Conservation (phyloP, 2,888 invertebrate species). For the Alitta virens region DNA sequence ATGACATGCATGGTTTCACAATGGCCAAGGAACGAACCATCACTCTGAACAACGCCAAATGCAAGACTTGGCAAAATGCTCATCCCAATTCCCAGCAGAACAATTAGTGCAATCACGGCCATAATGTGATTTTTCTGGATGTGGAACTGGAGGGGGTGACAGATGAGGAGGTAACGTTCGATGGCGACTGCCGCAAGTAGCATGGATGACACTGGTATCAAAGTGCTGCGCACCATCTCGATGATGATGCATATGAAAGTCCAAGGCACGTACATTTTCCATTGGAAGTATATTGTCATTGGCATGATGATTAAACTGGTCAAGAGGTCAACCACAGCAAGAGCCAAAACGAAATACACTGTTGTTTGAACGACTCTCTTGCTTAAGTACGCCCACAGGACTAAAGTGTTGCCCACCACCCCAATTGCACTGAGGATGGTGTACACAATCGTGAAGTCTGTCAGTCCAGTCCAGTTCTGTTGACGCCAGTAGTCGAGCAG, state of each 20-base stretch:
- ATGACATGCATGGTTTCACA: neutral
- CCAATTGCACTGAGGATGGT: slow-evolving; percentile 23
- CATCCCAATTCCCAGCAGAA: neutral
- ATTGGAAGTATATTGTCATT: slow-evolving; percentile 33
- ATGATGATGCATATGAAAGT: slow-evolving; percentile 38
- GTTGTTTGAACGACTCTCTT: slow-evolving; percentile 28
- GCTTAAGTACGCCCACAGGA: slow-evolving; percentile 28
- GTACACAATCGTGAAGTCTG: slow-evolving; percentile 9
- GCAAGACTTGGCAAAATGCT: neutral
- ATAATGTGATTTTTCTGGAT: slow-evolving; percentile 15
- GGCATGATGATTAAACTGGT: slow-evolving; percentile 42
- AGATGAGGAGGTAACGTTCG: slow-evolving; percentile 43
- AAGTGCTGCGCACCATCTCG: slow-evolving; percentile 33
- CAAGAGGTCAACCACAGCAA: slow-evolving; percentile 41
- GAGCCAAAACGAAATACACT: slow-evolving; percentile 35
- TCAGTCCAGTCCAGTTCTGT: too few relatives aligned
- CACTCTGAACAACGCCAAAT: neutral
- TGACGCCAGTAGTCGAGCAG: too few relatives aligned
- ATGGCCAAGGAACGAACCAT: neutral
- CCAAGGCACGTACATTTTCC: slow-evolving; percentile 31
- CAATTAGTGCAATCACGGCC: slow-evolving; percentile 23
- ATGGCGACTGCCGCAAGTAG: slow-evolving; percentile 41
- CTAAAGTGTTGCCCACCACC: slow-evolving; percentile 33
- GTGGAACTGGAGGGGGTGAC: slow-evolving; percentile 30
- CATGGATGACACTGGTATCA: slow-evolving; percentile 38